Conservation (phyloP, 2,888 invertebrate genomes). For the Yponomeuta malinellus region DNA sequence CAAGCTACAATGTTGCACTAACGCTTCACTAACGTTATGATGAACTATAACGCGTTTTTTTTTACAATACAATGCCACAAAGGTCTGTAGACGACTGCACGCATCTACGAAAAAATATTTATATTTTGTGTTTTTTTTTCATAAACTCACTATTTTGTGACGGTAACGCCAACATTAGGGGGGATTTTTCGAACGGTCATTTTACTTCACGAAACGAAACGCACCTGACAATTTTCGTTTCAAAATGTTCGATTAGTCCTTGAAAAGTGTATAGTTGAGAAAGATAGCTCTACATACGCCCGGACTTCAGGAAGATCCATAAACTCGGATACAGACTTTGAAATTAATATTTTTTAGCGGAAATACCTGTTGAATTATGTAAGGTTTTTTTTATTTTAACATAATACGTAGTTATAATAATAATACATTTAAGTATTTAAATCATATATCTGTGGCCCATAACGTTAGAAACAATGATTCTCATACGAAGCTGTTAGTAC, state of each 20-base stretch:
- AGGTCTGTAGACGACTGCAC: slow-evolving; percentile 67
- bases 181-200: neutral
- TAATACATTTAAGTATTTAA: too few relatives aligned
- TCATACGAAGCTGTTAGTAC: too few relatives aligned
- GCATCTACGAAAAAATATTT: slow-evolving; percentile 19
- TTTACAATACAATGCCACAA: slow-evolving; percentile 32
- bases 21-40: slow-evolving; percentile 17
- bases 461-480: too few relatives aligned
- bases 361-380: too few relatives aligned
- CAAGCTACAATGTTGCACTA: slow-evolving; percentile 30
- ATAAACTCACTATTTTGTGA: neutral
- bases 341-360: too few relatives aligned
- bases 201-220: neutral
- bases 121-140: neutral
- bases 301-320: too few relatives aligned
- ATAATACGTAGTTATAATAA: too few relatives aligned
- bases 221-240: neutral
- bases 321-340: too few relatives aligned
- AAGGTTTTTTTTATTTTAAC: too few relatives aligned
- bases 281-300: neutral
- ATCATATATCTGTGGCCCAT: too few relatives aligned
- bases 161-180: neutral
- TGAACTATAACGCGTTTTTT: slow-evolving; percentile 18
- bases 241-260: neutral
- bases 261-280: neutral